Conservation (phyloP, 2,888 invertebrate genomes). For the Mesochorus sp. region DNA sequence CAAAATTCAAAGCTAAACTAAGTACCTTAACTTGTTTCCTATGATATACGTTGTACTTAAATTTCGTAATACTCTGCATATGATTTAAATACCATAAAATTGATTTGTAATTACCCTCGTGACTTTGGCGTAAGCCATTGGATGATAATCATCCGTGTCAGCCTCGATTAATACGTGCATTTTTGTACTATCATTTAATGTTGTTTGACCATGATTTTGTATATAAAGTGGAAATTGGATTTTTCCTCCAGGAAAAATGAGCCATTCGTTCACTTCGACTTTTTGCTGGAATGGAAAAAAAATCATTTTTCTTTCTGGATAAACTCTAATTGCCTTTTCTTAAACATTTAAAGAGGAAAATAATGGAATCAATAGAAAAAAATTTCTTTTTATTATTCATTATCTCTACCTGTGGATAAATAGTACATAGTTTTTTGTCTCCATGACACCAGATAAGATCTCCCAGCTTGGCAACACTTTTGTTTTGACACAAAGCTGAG, state of each 20-base stretch:
- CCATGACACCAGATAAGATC: conserved; percentile 85
- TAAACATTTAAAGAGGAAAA: not conserved
- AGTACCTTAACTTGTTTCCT: too few species aligned
- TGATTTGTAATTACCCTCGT: conserved; percentile 75
- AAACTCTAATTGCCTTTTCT: too few species aligned
- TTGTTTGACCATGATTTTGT: conserved; percentile 71
- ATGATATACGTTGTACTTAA: too few species aligned
- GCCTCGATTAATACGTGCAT: conserved; percentile 81
- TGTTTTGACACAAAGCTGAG: conserved; percentile 84
- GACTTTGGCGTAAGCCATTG: conserved; percentile 71
- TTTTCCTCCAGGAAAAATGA: conserved; percentile 78
- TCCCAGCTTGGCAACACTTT: conserved; percentile 85
- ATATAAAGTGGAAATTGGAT: conserved; percentile 80
- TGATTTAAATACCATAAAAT: too few species aligned
- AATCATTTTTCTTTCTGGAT: conserved; percentile 5
- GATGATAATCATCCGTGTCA: conserved; percentile 74
- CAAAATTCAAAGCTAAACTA: too few species aligned
- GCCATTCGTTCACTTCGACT: conserved; percentile 81
- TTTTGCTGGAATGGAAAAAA: conserved; percentile 78
- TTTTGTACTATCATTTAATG: conserved; percentile 70
- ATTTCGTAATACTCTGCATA: too few species aligned
- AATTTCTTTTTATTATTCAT: conserved; percentile 19
- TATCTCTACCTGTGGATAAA: conserved; percentile 84
- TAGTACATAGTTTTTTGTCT: conserved; percentile 83
- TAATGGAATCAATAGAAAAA: not conserved